phyloP scores from a whole-genome alignment of 1,140 invertebrate genomes.

The Ctenoplectra terminalis region DNA sequence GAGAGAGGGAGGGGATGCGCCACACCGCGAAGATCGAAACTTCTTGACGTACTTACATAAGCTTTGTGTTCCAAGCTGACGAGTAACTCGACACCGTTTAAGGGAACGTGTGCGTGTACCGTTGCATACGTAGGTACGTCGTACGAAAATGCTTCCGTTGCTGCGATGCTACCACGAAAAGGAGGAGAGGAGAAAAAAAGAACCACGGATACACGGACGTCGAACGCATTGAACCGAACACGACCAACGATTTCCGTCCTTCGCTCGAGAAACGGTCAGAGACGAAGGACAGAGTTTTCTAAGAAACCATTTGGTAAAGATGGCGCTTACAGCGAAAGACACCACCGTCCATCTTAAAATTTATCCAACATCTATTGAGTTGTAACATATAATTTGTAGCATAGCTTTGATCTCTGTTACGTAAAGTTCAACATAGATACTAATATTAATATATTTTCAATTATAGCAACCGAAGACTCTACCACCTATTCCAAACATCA shows the following conservation, averaged over 20 bases:
- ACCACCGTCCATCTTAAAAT: too few species aligned
- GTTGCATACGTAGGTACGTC: conserved; percentile 42
- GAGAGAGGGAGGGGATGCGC: not conserved
- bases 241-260: not conserved
- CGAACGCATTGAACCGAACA: conserved; percentile 11
- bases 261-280: not conserved
- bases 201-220: conserved; percentile 17
- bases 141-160: conserved; percentile 47
- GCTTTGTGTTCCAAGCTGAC: conserved; percentile 58
- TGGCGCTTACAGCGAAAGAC: too few species aligned
- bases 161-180: conserved; percentile 16
- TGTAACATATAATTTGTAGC: too few species aligned
- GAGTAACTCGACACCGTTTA: conserved; percentile 70
- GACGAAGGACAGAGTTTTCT: not conserved
- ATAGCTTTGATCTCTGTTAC: too few species aligned
- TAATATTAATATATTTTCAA: too few species aligned
- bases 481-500: too few species aligned
- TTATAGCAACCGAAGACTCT: not conserved
- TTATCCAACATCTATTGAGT: too few species aligned
- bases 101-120: conserved; percentile 55
- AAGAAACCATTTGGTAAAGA: too few species aligned
- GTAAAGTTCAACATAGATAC: too few species aligned
- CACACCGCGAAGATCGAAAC: conserved; percentile 35
- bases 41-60: conserved; percentile 71
- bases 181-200: not conserved